Evolutionary conservation across 2,797 vertebrate species (phyloP), one percentile per base, ranked within the genome.

Genomic region (Crenichthys baileyi): DNA sequence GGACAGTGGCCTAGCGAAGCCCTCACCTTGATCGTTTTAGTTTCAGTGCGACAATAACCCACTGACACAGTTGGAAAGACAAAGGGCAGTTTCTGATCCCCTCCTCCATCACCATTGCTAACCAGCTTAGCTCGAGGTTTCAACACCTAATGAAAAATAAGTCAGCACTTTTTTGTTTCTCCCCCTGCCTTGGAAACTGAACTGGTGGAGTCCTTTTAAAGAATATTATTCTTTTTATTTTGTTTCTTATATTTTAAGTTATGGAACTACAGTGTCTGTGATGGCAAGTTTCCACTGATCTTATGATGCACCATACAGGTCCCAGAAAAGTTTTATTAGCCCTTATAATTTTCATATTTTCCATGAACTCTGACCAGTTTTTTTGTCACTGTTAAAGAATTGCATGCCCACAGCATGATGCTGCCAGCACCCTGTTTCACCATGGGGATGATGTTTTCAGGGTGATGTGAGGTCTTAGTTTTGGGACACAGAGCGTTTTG

Each of bases 51-150:
- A 85, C 89, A 78, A 93, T 95, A 92, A 93, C 94, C 93, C 72
- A 93, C 90, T 94, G 93, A 94, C 93, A 92, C 90, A 94, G 90
- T 92, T 91, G 85, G 87, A 86, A 84, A 81, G 79, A 90, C 89
- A 87, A 88, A 91, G 92, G 93, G 80, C 92, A 13, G 65, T 73
- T 78, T 85, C 84, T 90, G 79, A 91, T 90, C 88, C 83, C 83
- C 77, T 79, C 81, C 74, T 75, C 82, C 16, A 73, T 81, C 83
- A 53, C 74, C 60, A 82, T 68, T 77, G 61, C 73, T 78, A 73
- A 82, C 70, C 53, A 16, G 88, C 85, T 90, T 89, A 93, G 76
- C 78, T 26, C 4, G 0, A 75, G 79, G 85, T 80, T 91, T 89
- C 80, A 79, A 79, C 56, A 76, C 46, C 75, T 81, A 72, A 76